Conservation (phyloP, 2,113 vertebrate species). For the Athene cunicularia region DNA sequence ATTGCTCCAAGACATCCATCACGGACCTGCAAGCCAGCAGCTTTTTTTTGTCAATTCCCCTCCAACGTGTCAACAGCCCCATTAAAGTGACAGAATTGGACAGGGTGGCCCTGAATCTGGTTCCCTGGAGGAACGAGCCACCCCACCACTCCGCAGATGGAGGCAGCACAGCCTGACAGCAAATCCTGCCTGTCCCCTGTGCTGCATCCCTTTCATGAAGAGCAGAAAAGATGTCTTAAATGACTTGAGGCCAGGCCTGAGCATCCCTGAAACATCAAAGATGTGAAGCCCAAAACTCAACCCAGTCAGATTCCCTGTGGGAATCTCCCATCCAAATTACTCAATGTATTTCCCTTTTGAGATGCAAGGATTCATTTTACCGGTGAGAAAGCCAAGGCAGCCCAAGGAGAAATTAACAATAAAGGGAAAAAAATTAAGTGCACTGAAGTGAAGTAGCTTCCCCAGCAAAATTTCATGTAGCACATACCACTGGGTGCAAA, state of each 20-base stretch:
- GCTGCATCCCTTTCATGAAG: neutral
- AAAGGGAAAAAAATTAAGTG: neutral
- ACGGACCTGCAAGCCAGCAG: neutral
- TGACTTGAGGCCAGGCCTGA: neutral
- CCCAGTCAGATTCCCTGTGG: neutral
- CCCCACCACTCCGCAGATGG: accelerated
- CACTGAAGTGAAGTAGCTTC: neutral
- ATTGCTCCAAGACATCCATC: neutral
- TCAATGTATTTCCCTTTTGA: neutral
- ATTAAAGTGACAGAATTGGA: neutral
- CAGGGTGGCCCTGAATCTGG: neutral
- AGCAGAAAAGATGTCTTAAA: neutral
- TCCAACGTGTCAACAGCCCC: neutral
- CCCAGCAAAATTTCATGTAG: neutral
- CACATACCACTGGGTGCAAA: neutral
- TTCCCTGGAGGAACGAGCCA: neutral
- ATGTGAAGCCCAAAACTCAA: neutral
- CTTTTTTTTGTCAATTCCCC: neutral
- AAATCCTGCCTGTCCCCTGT: accelerated
- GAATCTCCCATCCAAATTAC: neutral
- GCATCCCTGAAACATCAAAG: neutral
- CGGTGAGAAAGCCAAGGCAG: neutral
- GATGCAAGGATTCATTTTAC: neutral
- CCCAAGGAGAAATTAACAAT: neutral
- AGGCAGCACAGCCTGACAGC: neutral